These are phyloP conservation scores for Netelia melanura DNA, from an alignment of 2,888 invertebrate genomes.

Conservation along the genomic window DNA sequence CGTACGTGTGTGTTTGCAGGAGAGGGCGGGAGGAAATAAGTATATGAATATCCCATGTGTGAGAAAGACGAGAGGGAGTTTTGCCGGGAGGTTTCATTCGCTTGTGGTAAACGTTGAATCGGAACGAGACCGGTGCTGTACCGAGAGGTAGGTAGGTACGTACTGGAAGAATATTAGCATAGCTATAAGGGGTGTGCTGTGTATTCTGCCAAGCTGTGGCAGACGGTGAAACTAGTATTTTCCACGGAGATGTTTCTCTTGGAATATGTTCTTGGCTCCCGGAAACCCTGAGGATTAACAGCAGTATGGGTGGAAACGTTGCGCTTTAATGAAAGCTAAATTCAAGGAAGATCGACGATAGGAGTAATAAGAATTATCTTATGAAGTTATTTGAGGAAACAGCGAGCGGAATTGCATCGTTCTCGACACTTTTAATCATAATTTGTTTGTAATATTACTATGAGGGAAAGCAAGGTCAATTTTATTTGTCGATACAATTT, in stretches of 20 bases:
- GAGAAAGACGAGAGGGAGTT: constrained; percentile 48
- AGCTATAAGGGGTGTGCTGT: constrained; percentile 19
- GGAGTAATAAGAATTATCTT: neutral
- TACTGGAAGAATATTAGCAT: constrained; percentile 42
- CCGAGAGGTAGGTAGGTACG: constrained; percentile 19
- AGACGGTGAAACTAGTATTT: neutral
- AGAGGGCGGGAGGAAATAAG: constrained; percentile 62
- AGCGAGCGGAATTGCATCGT: no score
- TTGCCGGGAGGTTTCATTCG: constrained; percentile 65
- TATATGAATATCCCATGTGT: constrained; percentile 16
- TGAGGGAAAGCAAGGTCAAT: no score
- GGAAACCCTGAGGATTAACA: constrained; percentile 4
- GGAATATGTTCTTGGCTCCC: constrained; percentile 8
- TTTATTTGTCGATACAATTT: no score
- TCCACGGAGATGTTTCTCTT: neutral
- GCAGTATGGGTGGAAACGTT: neutral
- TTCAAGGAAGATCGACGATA: neutral
- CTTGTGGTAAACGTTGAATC: constrained; percentile 51
- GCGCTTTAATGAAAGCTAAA: neutral
- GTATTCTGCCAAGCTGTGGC: constrained; percentile 20
- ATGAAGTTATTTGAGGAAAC: neutral
- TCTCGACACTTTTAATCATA: no score
- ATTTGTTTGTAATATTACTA: neutral
- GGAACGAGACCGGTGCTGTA: constrained; percentile 27
- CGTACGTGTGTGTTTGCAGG: constrained; percentile 1